Percentiles rank a stretch among this genome's conserved stretches.
Evolutionary conservation across 2,113 vertebrate species (phyloP).

Genomic region (Callaeas wilsoni): DNA sequence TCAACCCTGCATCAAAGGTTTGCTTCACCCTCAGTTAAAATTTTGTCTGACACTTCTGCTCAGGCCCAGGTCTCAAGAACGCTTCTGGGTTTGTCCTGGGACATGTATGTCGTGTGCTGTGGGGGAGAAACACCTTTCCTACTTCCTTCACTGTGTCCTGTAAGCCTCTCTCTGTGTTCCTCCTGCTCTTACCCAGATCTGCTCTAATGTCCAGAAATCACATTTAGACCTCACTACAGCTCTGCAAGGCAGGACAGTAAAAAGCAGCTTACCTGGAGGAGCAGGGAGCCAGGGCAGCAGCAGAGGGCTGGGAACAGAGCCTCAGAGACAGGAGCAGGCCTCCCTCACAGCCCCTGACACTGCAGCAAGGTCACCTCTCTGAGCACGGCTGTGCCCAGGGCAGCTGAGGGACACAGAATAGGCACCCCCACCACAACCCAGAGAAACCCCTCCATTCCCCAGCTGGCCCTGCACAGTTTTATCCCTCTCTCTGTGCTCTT

Average conservation of each 20-base stretch:
- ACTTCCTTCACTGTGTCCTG: no score
- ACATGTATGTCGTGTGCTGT: accelerated
- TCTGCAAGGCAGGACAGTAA: not conserved
- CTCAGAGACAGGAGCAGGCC: not conserved
- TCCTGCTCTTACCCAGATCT: not conserved
- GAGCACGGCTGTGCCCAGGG: accelerated
- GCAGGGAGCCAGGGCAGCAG: not conserved
- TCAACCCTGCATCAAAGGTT: not conserved
- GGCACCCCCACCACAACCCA: accelerated
- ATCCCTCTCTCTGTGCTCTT: not conserved
- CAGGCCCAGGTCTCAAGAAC: not conserved
- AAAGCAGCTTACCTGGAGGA: not conserved
- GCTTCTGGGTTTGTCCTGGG: not conserved
- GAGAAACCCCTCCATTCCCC: not conserved
- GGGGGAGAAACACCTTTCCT: accelerated
- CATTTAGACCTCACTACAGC: not conserved
- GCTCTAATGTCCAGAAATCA: not conserved
- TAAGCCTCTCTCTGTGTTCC: not conserved
- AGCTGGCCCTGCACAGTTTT: not conserved
- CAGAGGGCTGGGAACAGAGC: not conserved
- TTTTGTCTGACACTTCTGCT: not conserved
- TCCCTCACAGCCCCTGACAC: accelerated
- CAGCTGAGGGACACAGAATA: not conserved
- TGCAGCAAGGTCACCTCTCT: accelerated
- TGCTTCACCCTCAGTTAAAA: not conserved